Evolutionary conservation across 1,140 invertebrate genomes (phyloP).

Genomic region (Oppia nitens): DNA sequence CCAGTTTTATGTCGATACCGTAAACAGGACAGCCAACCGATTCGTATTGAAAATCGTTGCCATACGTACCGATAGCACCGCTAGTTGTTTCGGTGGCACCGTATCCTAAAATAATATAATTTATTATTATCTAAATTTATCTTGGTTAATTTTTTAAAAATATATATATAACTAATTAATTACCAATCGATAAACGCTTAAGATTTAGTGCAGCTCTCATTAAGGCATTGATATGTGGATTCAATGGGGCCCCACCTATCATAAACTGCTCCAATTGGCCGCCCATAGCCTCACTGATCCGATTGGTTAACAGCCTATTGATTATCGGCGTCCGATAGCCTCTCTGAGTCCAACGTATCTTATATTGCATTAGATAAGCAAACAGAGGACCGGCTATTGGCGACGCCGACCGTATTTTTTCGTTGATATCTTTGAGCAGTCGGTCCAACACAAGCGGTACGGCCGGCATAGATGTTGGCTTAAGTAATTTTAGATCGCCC

Average conservation of each 20-base stretch:
- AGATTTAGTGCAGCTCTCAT: constrained; percentile 60
- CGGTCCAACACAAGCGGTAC: constrained; percentile 21
- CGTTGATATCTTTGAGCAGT: constrained; percentile 42
- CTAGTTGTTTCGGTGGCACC: constrained; percentile 19
- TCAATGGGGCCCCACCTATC: constrained; percentile 84
- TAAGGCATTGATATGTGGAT: constrained; percentile 83
- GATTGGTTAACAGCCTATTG: constrained; percentile 42
- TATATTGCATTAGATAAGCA: constrained; percentile 28
- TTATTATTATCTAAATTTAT: not conserved
- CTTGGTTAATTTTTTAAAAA: not conserved
- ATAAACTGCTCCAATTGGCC: constrained; percentile 70
- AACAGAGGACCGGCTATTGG: constrained; percentile 26
- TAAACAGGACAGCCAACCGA: constrained; percentile 73
- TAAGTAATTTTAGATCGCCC: constrained; percentile 23
- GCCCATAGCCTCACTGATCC: constrained; percentile 61
- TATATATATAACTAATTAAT: constrained; percentile 5
- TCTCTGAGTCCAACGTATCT: constrained; percentile 20
- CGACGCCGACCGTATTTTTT: constrained; percentile 25
- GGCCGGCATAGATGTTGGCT: constrained; percentile 24
- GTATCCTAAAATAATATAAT: constrained; percentile 13
- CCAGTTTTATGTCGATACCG: constrained; percentile 64
- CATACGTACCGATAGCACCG: constrained; percentile 27
- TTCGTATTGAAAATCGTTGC: constrained; percentile 50
- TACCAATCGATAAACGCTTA: constrained; percentile 32
- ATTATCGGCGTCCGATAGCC: constrained; percentile 18